Base-by-base conservation (phyloP, 2,797 vertebrate species). In the Acipenser oxyrinchus region DNA sequence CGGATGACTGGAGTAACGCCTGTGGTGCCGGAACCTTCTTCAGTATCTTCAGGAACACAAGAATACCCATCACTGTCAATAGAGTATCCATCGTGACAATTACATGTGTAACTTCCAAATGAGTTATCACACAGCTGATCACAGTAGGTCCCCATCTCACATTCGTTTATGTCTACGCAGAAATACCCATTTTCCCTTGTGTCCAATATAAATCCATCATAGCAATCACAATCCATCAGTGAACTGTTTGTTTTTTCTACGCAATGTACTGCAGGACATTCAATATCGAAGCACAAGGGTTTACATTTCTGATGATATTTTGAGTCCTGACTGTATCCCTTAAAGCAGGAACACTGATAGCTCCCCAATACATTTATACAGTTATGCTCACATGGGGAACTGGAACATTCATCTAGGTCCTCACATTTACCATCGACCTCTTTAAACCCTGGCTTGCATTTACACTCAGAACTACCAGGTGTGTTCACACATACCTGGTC, bases 111-210 rank as follows among this genome's bases (percentile, higher is more conserved):
- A 50, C 81, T 0, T 0, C 94, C 94, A 0, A 64, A 84, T 0
- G 55, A 70, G 76, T 96, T 95, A 0, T 0, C 10, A 67, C 96
- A 99, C 0, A 0, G 0, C 0, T 85, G 70, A 0, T 72, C 11
- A 1, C 82, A 86, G 0, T 1, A 11, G 0, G 18, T 37, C 0
- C 0, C 0, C 0, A 11, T 0, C 50, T 0, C 0, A 49, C 89
- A 91, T 72, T 91, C 88, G 0, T 96, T 72, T 0, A 96, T 13
- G 69, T 97, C 94, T 0, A 75, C 0, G 65, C 95, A 98, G 0
- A 76, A 0, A 0, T 1, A 12, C 0, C 0, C 1, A 0, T 0
- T 0, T 6, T 51, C 48, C 0, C 5, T 10, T 0, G 10, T 10
- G 0, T 95, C 84, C 0, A 73, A 0, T 8, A 97, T 0, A 58